These are phyloP conservation scores for Cuculus canorus DNA, from an alignment of 2,797 vertebrate genomes.

Conservation along the genomic window DNA sequence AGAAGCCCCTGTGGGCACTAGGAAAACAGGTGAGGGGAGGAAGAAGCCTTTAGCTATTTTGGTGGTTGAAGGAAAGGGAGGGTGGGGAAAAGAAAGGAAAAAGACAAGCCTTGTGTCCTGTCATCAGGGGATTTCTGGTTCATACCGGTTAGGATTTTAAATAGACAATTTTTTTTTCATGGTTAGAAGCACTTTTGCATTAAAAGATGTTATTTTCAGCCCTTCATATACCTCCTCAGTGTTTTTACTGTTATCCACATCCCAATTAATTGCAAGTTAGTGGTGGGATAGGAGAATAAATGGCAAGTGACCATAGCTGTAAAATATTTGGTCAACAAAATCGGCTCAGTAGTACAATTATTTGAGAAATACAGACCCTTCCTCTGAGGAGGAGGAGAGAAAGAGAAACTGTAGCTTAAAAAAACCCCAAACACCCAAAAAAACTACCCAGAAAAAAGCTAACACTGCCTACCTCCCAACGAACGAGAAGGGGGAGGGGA, in stretches of 20 bases:
- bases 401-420: not conserved
- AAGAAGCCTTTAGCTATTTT: not conserved
- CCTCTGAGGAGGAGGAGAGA: not conserved
- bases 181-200: not conserved
- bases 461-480: fast-evolving
- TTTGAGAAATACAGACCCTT: not conserved
- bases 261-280: not conserved
- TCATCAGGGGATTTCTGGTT: not conserved
- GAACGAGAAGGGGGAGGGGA: too few relatives aligned
- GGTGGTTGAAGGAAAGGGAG: not conserved
- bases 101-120: fast-evolving
- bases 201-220: not conserved
- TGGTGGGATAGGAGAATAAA: not conserved
- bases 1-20: not conserved
- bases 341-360: not conserved
- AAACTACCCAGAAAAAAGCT: too few relatives aligned
- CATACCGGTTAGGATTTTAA: not conserved
- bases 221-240: not conserved
- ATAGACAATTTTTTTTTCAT: not conserved
- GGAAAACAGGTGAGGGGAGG: not conserved
- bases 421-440: not conserved
- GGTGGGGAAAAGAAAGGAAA: not conserved
- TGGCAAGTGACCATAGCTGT: not conserved
- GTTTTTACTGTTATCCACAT: not conserved
- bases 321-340: not conserved